Evolutionary conservation across 2,888 invertebrate species (phyloP).

Genomic region (Bursaphelenchus okinawaensis): DNA sequence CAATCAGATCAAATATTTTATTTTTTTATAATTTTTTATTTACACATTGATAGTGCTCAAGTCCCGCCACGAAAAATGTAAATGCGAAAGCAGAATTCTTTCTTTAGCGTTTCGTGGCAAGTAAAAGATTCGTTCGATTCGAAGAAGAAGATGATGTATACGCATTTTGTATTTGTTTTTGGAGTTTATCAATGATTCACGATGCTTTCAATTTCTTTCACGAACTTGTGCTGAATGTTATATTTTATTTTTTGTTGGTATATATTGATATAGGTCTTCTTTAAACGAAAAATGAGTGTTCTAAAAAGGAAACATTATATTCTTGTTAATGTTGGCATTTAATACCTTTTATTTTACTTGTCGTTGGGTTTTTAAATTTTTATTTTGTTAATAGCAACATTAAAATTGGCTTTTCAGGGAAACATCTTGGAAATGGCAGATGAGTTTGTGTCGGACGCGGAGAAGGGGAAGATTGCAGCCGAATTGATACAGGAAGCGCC

Average conservation of each 20-base stretch:
- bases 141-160: neutral
- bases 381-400: too few relatives aligned
- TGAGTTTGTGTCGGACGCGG: conserved; percentile 31
- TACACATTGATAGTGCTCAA: too few relatives aligned
- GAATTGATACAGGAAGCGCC: conserved; percentile 98
- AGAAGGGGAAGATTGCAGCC: conserved; percentile 60
- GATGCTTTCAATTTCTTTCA: neutral
- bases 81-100: neutral
- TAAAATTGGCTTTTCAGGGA: too few relatives aligned
- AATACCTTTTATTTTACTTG: too few relatives aligned
- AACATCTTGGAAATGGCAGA: neutral
- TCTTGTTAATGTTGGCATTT: too few relatives aligned
- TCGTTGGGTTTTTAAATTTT: too few relatives aligned
- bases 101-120: neutral
- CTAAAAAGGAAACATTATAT: too few relatives aligned
- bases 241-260: too few relatives aligned
- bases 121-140: neutral
- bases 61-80: neutral
- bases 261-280: too few relatives aligned
- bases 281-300: too few relatives aligned
- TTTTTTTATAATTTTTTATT: too few relatives aligned
- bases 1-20: too few relatives aligned
- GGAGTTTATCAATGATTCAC: neutral
- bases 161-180: neutral
- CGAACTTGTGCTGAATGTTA: neutral